Evolutionary conservation across 2,888 invertebrate genomes (phyloP).

Genomic region (Sphaerophoria taeniata): DNA sequence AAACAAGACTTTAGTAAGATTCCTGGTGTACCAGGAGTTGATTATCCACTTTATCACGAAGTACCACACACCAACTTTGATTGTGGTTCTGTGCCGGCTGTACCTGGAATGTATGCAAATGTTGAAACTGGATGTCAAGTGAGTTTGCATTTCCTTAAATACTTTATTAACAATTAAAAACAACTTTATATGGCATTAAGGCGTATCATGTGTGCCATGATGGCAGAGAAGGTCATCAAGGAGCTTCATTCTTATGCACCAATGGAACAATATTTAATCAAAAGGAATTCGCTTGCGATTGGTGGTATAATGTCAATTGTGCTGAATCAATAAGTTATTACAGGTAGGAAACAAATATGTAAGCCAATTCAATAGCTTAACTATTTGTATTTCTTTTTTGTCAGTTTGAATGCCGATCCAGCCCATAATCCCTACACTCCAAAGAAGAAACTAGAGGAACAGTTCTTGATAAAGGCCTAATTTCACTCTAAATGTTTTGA

Average conservation of each 20-base stretch:
- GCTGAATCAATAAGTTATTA: constrained; percentile 89
- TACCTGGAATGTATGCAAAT: constrained; percentile 96
- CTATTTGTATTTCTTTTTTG: constrained; percentile 30
- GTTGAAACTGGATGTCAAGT: constrained; percentile 94
- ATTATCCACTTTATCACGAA: constrained; percentile 90
- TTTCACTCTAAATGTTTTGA: neutral
- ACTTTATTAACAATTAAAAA: no score
- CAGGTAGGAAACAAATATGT: constrained; percentile 84
- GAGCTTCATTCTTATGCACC: constrained; percentile 92
- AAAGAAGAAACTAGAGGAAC: constrained; percentile 86
- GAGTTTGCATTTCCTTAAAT: constrained; percentile 26
- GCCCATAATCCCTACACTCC: constrained; percentile 91
- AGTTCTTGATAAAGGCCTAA: constrained; percentile 80
- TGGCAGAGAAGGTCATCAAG: constrained; percentile 92
- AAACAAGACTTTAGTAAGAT: constrained; percentile 91
- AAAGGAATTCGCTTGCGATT: constrained; percentile 93
- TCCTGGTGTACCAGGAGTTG: constrained; percentile 91
- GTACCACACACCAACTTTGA: constrained; percentile 92
- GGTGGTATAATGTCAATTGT: constrained; percentile 96
- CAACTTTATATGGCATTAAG: constrained; percentile 82
- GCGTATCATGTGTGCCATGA: constrained; percentile 95
- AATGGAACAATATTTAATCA: constrained; percentile 95
- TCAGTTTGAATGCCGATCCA: constrained; percentile 90
- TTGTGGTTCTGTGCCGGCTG: constrained; percentile 90
- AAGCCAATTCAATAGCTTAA: no score